Conservation (phyloP, 2,888 invertebrate species). For the Orthosia cruda region DNA sequence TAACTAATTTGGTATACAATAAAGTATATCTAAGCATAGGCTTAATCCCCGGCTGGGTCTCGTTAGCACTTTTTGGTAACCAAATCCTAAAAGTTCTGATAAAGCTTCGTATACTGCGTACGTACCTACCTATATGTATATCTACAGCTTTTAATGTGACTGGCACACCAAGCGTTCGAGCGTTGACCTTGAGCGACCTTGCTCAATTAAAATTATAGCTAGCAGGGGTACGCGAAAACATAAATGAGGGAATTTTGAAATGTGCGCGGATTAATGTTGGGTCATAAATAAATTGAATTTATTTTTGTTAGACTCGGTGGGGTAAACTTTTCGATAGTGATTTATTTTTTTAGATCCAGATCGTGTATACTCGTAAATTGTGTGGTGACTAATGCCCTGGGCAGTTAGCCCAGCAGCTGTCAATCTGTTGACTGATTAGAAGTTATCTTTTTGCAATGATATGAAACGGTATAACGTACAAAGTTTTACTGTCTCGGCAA, state of each 20-base stretch:
- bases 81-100: constrained; percentile 1
- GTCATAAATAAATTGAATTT: constrained; percentile 30
- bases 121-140: background rate
- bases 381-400: background rate
- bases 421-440: background rate
- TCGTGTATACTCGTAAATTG: constrained; percentile 31
- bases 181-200: constrained; percentile 28
- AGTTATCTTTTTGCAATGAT: background rate
- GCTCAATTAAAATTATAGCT: constrained; percentile 47
- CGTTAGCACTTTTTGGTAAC: too few relatives aligned
- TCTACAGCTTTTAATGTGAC: constrained; percentile 18
- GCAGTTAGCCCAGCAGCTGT: background rate
- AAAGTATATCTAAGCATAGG: too few relatives aligned
- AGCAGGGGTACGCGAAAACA: constrained; percentile 2
- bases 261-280: constrained; percentile 15
- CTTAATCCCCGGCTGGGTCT: too few relatives aligned
- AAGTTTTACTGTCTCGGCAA: too few relatives aligned
- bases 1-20: too few relatives aligned
- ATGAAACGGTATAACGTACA: too few relatives aligned
- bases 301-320: constrained; percentile 19
- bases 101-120: background rate
- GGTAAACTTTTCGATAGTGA: constrained; percentile 26
- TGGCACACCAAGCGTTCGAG: constrained; percentile 27
- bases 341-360: constrained; percentile 32
- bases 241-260: constrained; percentile 35